Conservation (phyloP, 2,113 vertebrate genomes). For the human (Homo sapiens) region DNA sequence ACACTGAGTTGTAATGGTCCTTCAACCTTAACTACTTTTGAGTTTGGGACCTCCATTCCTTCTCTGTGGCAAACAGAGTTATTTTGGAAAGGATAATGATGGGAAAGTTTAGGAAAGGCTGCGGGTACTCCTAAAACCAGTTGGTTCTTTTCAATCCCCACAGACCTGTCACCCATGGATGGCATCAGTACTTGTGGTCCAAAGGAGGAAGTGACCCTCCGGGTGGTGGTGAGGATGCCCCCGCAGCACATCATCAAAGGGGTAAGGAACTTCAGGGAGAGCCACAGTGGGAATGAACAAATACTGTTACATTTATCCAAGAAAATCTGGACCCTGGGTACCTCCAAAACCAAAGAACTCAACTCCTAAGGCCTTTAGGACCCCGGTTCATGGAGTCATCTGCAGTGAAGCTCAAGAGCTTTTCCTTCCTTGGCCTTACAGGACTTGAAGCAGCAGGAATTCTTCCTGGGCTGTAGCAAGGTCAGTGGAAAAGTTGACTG, state of each 20-base stretch:
- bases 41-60: neutral
- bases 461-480: constrained; percentile 91
- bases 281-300: neutral
- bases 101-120: neutral
- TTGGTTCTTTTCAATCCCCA: neutral
- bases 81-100: neutral
- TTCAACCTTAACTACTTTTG: neutral
- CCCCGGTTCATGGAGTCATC: neutral
- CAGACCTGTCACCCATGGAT: constrained; percentile 91
- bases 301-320: neutral
- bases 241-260: constrained; percentile 94
- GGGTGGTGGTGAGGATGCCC: constrained; percentile 88
- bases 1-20: neutral
- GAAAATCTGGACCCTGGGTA: neutral
- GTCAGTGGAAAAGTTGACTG: constrained; percentile 91
- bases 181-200: constrained; percentile 84
- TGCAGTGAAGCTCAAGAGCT: neutral
- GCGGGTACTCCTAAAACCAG: neutral
- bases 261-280: constrained; percentile 81
- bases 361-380: neutral
- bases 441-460: constrained; percentile 94
- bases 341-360: too few species aligned
- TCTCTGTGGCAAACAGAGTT: neutral
- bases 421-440: constrained; percentile 68
- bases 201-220: constrained; percentile 87